A percentile compares a stretch with the other conserved stretches of the same genome.
phyloP scores from a whole-genome alignment of 2,797 vertebrate species.

The Coregonus suidteri region DNA sequence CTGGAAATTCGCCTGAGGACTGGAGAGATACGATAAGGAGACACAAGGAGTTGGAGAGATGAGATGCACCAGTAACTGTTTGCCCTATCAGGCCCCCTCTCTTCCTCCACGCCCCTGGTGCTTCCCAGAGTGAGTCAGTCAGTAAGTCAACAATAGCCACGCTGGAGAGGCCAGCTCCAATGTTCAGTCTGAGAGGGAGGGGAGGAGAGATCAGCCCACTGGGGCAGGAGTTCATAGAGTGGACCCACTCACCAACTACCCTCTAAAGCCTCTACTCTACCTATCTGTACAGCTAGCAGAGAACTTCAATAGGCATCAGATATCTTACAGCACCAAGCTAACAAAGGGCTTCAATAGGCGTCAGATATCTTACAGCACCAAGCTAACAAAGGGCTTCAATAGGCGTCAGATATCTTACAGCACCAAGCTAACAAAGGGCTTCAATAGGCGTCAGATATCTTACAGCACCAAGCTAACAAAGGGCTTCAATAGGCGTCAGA shows the following conservation, averaged over 20 bases:
- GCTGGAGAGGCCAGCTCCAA: not conserved
- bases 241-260: not conserved
- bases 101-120: not conserved
- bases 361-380: too few relatives aligned
- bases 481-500: too few relatives aligned
- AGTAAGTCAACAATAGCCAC: not conserved
- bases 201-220: not conserved
- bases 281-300: too few relatives aligned
- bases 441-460: too few relatives aligned
- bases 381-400: too few relatives aligned
- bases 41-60: not conserved
- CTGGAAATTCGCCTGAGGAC: slow-evolving; percentile 1
- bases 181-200: not conserved
- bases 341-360: too few relatives aligned
- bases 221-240: not conserved
- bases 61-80: not conserved
- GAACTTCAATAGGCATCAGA: too few relatives aligned
- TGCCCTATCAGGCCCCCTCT: not conserved
- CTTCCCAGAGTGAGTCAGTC: not conserved
- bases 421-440: too few relatives aligned
- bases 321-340: too few relatives aligned
- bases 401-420: too few relatives aligned
- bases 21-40: slow-evolving; percentile 30
- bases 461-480: too few relatives aligned
- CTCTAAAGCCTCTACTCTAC: too few relatives aligned